These are phyloP conservation scores for Oncorhynchus nerka DNA, from an alignment of 2,113 vertebrate genomes.

Conservation along the genomic window DNA sequence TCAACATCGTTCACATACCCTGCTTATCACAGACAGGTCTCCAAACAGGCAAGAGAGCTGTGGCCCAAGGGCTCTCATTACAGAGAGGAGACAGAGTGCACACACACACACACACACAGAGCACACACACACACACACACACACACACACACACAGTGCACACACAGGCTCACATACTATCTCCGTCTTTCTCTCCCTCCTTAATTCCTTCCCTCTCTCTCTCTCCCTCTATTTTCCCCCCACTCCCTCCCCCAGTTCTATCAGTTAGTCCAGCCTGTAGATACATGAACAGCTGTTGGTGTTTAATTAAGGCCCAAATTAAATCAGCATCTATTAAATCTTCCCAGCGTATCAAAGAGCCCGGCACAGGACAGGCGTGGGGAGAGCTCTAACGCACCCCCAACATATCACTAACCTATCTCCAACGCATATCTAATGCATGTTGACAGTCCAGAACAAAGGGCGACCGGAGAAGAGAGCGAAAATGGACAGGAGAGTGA, in stretches of 20 bases:
- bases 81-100: not conserved
- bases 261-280: not conserved
- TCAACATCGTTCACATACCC: not conserved
- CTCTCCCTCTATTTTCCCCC: not conserved
- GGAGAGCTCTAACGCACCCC: not conserved
- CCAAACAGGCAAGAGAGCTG: not conserved
- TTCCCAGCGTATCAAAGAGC: not conserved
- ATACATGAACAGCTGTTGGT: not conserved
- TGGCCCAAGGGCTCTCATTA: not conserved
- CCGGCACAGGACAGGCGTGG: not conserved
- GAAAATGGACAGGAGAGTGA: too few relatives aligned
- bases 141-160: conserved; percentile 4
- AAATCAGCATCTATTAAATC: not conserved
- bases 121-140: not conserved
- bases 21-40: not conserved
- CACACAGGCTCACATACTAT: not conserved
- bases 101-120: not conserved
- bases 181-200: not conserved
- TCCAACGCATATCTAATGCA: not conserved
- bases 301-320: not conserved
- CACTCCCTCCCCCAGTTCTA: not conserved
- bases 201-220: not conserved
- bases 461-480: too few relatives aligned
- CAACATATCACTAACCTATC: not conserved
- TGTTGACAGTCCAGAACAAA: not conserved